Conservation (phyloP, 2,797 vertebrate genomes). For the Acanthiza pusilla region DNA sequence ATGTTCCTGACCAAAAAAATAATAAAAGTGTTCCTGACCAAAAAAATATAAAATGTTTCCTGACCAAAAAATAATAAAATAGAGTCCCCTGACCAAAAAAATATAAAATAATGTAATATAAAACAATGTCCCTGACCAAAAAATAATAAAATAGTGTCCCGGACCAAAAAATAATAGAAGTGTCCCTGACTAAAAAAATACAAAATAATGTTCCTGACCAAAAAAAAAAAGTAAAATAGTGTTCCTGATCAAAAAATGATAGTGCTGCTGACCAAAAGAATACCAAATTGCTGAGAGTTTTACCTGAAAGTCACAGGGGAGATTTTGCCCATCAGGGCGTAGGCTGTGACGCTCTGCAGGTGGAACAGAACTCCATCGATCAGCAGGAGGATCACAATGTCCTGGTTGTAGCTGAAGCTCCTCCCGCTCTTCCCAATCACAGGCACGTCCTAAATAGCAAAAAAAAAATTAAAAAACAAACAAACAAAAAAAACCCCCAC, state of each 20-base stretch:
- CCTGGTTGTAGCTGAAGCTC: constrained; percentile 83
- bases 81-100: neutral
- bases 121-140: too few species aligned
- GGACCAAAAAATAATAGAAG: too few species aligned
- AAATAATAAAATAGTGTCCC: too few species aligned
- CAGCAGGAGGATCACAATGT: constrained; percentile 84
- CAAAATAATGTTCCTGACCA: neutral
- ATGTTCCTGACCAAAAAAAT: neutral
- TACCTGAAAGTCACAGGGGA: constrained; percentile 98
- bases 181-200: neutral
- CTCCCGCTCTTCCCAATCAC: constrained; percentile 79
- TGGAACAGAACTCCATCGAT: constrained; percentile 90
- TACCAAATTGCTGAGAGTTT: neutral
- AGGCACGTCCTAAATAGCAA: constrained; percentile 80
- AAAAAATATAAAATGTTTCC: too few species aligned
- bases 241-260: neutral
- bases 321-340: constrained; percentile 94
- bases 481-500: neutral
- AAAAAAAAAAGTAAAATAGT: neutral
- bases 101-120: too few species aligned
- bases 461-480: neutral
- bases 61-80: neutral
- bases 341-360: constrained; percentile 93
- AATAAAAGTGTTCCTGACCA: too few species aligned
- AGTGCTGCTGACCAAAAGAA: too few species aligned